Conservation (phyloP, 2,797 vertebrate genomes). For the Tokudaia tokunoshimensis region DNA sequence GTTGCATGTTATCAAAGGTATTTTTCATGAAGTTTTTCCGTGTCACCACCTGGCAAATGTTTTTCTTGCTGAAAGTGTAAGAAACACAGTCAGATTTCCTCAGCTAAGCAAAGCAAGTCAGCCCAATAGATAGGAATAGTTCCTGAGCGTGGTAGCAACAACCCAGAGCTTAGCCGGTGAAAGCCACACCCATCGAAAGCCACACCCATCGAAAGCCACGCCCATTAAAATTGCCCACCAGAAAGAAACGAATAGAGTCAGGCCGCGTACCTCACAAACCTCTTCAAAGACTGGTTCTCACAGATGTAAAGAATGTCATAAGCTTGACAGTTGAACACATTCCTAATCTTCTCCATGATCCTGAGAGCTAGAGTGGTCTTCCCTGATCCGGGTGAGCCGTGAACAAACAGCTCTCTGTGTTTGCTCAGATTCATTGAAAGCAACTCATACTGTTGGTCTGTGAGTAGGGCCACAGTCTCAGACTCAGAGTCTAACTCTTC, state of each 20-base stretch:
- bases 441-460: constrained; percentile 82
- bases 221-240: background rate
- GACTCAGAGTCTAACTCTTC: constrained; percentile 78
- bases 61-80: constrained; percentile 69
- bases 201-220: background rate
- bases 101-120: background rate
- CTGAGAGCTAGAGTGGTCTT: constrained; percentile 85
- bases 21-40: constrained; percentile 39
- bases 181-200: background rate
- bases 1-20: background rate
- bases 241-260: constrained; percentile 8
- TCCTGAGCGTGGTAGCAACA: background rate
- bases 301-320: constrained; percentile 84
- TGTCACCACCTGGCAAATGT: constrained; percentile 75
- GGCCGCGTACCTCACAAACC: constrained; percentile 78
- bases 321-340: constrained; percentile 51
- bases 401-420: constrained; percentile 80
- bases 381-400: constrained; percentile 86
- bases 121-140: background rate
- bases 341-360: constrained; percentile 83
- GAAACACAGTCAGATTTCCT: constrained; percentile 25
- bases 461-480: constrained; percentile 84
- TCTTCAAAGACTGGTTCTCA: constrained; percentile 80
- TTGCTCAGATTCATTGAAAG: constrained; percentile 80
- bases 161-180: background rate